phyloP scores from a whole-genome alignment of 2,888 invertebrate genomes.

The Drosophila subquinaria region DNA sequence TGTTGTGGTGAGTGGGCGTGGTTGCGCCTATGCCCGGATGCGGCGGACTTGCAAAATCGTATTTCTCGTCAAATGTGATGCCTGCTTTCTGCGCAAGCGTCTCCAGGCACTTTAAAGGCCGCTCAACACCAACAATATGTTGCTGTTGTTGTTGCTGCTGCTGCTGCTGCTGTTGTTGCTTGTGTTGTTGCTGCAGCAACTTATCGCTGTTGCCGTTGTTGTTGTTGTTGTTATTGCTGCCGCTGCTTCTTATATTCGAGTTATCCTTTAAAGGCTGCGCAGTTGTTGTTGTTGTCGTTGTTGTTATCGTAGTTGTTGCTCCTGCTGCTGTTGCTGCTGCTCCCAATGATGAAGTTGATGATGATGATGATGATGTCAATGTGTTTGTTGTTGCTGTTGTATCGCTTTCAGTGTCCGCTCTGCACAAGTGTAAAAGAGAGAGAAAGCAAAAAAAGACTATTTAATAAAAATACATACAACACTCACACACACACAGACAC shows the following conservation, averaged over 20 bases:
- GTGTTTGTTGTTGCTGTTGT: constrained; percentile 62
- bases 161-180: constrained; percentile 66
- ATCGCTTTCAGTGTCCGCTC: constrained; percentile 83
- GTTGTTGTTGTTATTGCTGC: constrained; percentile 66
- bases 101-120: constrained; percentile 89
- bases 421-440: constrained; percentile 36
- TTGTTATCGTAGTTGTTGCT: constrained; percentile 30
- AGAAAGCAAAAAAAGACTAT: constrained; percentile 8
- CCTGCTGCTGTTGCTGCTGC: constrained; percentile 30
- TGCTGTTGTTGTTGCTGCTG: constrained; percentile 51
- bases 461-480: constrained; percentile 12
- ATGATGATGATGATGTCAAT: constrained; percentile 38
- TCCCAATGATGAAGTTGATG: constrained; percentile 26
- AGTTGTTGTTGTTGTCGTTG: constrained; percentile 58
- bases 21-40: constrained; percentile 62
- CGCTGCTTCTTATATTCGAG: constrained; percentile 82
- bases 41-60: constrained; percentile 88
- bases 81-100: constrained; percentile 91
- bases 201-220: constrained; percentile 63
- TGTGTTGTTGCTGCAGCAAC: constrained; percentile 64
- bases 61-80: constrained; percentile 91
- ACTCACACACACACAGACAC: constrained; percentile 22
- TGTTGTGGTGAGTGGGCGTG: constrained; percentile 44
- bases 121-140: constrained; percentile 75
- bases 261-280: constrained; percentile 84